Percentiles rank a stretch among this genome's conserved stretches.
Evolutionary conservation across 2,888 invertebrate species (phyloP).

Genomic region (Sesia apiformis): DNA sequence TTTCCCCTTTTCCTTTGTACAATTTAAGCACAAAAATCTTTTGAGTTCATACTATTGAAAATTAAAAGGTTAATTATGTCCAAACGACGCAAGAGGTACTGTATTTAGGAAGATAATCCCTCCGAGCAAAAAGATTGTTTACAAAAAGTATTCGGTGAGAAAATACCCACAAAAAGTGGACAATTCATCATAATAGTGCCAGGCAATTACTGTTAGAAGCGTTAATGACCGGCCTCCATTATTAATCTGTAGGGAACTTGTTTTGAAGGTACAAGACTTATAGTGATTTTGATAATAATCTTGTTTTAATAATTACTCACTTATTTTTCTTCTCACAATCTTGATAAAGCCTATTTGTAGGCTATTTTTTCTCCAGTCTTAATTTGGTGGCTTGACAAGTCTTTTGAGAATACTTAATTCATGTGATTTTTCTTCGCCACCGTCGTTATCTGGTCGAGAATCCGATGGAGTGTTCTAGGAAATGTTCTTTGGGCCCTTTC

Average conservation of each 20-base stretch:
- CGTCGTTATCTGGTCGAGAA: constrained; percentile 35
- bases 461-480: constrained; percentile 29
- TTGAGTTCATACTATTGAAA: constrained; percentile 15
- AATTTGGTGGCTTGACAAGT: constrained; percentile 61
- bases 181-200: constrained; percentile 70
- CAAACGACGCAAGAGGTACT: constrained; percentile 32
- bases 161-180: constrained; percentile 57
- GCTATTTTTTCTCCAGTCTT: constrained; percentile 59
- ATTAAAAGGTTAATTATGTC: constrained; percentile 32
- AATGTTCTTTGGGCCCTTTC: constrained; percentile 11
- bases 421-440: constrained; percentile 51
- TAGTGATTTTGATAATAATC: constrained; percentile 68
- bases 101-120: constrained; percentile 48
- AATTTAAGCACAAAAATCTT: not conserved
- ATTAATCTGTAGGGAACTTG: constrained; percentile 63
- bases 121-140: constrained; percentile 34
- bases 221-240: constrained; percentile 67
- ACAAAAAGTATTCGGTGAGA: constrained; percentile 46
- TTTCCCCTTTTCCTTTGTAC: not conserved
- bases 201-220: constrained; percentile 67
- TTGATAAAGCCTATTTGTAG: constrained; percentile 64
- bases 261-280: constrained; percentile 60
- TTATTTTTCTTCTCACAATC: constrained; percentile 65
- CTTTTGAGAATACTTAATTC: constrained; percentile 57
- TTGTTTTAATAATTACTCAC: constrained; percentile 69